Conservation (phyloP, 2,888 invertebrate genomes). For the Trichopria drosophilae region DNA sequence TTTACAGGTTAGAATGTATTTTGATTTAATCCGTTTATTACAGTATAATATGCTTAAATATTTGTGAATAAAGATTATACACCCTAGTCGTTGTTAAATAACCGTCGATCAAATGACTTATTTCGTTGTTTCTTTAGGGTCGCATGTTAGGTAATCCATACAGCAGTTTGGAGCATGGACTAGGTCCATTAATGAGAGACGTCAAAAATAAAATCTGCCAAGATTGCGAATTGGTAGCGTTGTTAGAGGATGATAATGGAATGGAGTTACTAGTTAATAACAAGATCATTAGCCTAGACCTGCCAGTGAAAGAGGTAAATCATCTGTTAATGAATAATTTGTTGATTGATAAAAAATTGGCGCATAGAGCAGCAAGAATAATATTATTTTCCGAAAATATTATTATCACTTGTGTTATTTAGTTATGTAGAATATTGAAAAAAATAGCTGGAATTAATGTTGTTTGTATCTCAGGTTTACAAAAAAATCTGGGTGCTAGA, state of each 20-base stretch:
- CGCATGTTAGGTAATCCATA: constrained; percentile 99
- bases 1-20: constrained; percentile 70
- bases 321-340: too few species aligned
- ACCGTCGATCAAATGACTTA: background rate
- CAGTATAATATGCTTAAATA: too few species aligned
- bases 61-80: background rate
- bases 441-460: too few species aligned
- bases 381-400: too few species aligned
- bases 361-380: too few species aligned
- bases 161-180: constrained; percentile 87
- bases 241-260: constrained; percentile 96
- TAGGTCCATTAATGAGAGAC: constrained; percentile 97
- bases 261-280: constrained; percentile 98
- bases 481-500: constrained; percentile 79
- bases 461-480: too few species aligned
- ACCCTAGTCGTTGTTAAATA: background rate
- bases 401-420: constrained; percentile 8
- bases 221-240: constrained; percentile 96
- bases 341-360: too few species aligned
- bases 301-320: constrained; percentile 88
- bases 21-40: too few species aligned
- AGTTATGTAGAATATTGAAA: too few species aligned
- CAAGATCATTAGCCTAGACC: constrained; percentile 95
- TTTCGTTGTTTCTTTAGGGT: constrained; percentile 62
- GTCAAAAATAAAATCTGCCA: constrained; percentile 98